These are phyloP conservation scores for Cryptocheilus praepositus DNA, from an alignment of 2,888 invertebrate species.

Conservation along the genomic window DNA sequence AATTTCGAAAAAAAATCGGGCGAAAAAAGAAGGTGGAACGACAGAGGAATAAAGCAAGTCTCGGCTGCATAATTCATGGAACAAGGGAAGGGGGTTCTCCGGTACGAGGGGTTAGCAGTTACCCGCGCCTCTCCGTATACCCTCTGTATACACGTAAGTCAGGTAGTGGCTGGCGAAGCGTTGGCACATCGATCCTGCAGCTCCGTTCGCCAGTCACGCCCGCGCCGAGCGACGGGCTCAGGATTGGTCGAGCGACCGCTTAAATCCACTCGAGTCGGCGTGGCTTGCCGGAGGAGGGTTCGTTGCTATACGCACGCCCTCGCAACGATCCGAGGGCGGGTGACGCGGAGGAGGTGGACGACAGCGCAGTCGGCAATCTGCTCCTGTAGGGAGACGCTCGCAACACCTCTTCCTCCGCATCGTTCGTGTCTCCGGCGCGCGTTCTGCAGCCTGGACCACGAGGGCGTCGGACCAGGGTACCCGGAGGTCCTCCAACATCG, in stretches of 20 bases:
- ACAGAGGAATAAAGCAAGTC: slow-evolving; percentile 49
- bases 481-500: not conserved
- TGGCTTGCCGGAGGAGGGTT: slow-evolving; percentile 21
- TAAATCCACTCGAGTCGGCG: slow-evolving; percentile 27
- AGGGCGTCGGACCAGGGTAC: not conserved
- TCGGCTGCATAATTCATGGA: slow-evolving; percentile 63
- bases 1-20: slow-evolving; percentile 1
- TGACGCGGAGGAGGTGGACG: slow-evolving; percentile 60
- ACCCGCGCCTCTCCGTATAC: slow-evolving; percentile 35
- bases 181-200: slow-evolving; percentile 50
- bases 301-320: slow-evolving; percentile 23
- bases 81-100: slow-evolving; percentile 24
- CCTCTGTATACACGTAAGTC: slow-evolving; percentile 27
- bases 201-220: slow-evolving; percentile 37
- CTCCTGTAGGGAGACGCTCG: slow-evolving; percentile 64
- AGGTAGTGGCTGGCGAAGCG: slow-evolving; percentile 14
- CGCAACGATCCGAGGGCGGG: slow-evolving; percentile 31
- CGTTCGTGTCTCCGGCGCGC: slow-evolving; percentile 52
- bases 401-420: slow-evolving; percentile 49
- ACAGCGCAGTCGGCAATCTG: slow-evolving; percentile 67
- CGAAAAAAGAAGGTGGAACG: slow-evolving; percentile 1
- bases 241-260: slow-evolving; percentile 32
- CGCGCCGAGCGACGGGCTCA: slow-evolving; percentile 5
- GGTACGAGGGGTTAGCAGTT: slow-evolving; percentile 17
- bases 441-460: slow-evolving; percentile 13